Evolutionary conservation across 2,888 invertebrate genomes (phyloP).

Genomic region (Vesta saturnalis): DNA sequence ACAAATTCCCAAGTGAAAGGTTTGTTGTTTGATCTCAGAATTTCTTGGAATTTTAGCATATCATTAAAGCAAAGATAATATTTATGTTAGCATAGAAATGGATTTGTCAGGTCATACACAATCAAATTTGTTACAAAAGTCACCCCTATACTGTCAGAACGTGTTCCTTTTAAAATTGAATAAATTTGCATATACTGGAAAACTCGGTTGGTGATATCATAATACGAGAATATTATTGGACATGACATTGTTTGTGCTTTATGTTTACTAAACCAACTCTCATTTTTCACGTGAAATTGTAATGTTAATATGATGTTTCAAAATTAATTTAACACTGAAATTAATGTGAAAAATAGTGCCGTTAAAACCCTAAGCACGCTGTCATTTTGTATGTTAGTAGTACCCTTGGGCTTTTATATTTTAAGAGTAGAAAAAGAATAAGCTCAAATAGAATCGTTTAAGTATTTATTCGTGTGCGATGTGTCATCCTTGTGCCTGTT

Average conservation of each 20-base stretch:
- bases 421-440: constrained; percentile 17
- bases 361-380: not conserved
- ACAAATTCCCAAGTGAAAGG: constrained; percentile 19
- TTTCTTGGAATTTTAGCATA: constrained; percentile 26
- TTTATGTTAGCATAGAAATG: constrained; percentile 28
- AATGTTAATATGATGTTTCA: not conserved
- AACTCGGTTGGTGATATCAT: constrained; percentile 24
- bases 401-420: constrained; percentile 26
- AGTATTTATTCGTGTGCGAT: constrained; percentile 40
- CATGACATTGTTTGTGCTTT: constrained; percentile 24
- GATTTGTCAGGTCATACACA: constrained; percentile 30
- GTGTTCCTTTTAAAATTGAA: constrained; percentile 36
- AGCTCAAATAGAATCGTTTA: constrained; percentile 34
- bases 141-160: constrained; percentile 29
- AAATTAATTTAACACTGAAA: not conserved
- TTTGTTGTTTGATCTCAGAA: constrained; percentile 25
- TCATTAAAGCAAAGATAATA: constrained; percentile 16
- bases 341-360: not conserved
- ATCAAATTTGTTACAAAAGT: constrained; percentile 26
- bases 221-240: constrained; percentile 31
- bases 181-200: constrained; percentile 37
- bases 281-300: constrained; percentile 7
- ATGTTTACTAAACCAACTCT: constrained; percentile 14
- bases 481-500: constrained; percentile 40
- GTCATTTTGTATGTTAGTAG: constrained; percentile 23